phyloP scores from a whole-genome alignment of 2,113 vertebrate species.

The Syngnathoides biaculeatus region DNA sequence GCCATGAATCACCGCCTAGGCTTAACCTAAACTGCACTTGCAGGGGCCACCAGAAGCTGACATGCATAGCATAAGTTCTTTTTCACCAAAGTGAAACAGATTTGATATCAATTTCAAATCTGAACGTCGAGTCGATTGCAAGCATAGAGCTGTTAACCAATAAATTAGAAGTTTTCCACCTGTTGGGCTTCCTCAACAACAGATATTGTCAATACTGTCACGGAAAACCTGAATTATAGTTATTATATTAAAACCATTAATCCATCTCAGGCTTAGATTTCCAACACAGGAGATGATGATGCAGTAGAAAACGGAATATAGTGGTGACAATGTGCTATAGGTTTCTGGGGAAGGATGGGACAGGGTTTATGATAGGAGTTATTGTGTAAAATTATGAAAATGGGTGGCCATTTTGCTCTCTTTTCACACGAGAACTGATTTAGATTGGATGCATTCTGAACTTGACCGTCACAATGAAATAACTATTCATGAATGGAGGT shows the following conservation, averaged over 20 bases:
- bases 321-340: background rate
- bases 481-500: too few relatives aligned
- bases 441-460: background rate
- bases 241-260: background rate
- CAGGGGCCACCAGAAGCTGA: constrained; percentile 1
- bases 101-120: background rate
- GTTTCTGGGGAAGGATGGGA: too few relatives aligned
- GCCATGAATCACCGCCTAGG: background rate
- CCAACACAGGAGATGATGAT: background rate
- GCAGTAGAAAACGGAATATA: background rate
- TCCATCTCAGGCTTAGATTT: background rate
- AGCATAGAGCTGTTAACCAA: background rate
- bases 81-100: background rate
- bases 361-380: background rate
- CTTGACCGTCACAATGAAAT: too few relatives aligned
- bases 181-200: background rate
- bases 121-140: background rate
- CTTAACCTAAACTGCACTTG: background rate
- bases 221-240: background rate
- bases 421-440: background rate
- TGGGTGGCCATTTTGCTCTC: background rate
- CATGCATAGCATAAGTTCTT: background rate
- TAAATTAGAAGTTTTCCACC: background rate
- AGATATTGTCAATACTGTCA: background rate
- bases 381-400: background rate